A percentile compares a stretch with the other conserved stretches of the same genome.
phyloP scores from a whole-genome alignment of 2,113 vertebrate species.

The Gasterosteus nipponicus region DNA sequence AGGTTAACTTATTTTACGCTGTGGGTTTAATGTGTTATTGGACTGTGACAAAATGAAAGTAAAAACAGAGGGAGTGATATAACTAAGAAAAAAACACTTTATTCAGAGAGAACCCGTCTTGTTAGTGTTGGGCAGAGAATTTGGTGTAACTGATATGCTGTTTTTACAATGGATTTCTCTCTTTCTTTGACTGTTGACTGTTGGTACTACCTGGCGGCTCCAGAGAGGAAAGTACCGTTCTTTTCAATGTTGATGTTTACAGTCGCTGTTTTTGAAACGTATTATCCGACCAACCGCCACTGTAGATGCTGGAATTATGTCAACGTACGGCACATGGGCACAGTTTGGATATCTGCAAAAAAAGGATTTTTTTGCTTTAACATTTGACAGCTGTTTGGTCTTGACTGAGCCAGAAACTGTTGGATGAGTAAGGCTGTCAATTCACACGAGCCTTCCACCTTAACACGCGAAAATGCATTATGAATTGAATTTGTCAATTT shows the following conservation, averaged over 20 bases:
- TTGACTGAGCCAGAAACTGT: conserved; percentile 25
- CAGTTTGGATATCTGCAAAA: conserved; percentile 1
- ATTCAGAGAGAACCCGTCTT: neutral
- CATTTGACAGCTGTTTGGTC: conserved; percentile 12
- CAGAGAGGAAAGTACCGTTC: conserved; percentile 16
- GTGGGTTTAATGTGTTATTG: neutral
- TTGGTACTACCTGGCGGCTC: conserved; percentile 54
- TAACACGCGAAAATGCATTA: neutral
- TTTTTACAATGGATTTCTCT: neutral
- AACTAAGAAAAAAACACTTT: neutral
- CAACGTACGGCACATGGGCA: neutral
- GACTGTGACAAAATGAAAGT: neutral
- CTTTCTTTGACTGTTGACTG: conserved; percentile 39
- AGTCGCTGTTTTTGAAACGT: conserved; percentile 26
- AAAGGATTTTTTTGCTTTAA: conserved; percentile 8
- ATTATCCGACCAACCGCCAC: conserved; percentile 14
- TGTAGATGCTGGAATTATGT: conserved; percentile 15
- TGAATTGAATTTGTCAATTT: conserved; percentile 1
- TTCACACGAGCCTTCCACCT: conserved; percentile 4
- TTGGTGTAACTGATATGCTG: conserved; percentile 2
- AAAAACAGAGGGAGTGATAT: neutral
- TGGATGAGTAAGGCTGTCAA: neutral
- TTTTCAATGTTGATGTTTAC: conserved; percentile 46
- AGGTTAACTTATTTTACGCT: conserved; percentile 12
- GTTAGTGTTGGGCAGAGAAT: neutral